Conservation (phyloP, 2,797 vertebrate genomes). For the Lophius americanus region DNA sequence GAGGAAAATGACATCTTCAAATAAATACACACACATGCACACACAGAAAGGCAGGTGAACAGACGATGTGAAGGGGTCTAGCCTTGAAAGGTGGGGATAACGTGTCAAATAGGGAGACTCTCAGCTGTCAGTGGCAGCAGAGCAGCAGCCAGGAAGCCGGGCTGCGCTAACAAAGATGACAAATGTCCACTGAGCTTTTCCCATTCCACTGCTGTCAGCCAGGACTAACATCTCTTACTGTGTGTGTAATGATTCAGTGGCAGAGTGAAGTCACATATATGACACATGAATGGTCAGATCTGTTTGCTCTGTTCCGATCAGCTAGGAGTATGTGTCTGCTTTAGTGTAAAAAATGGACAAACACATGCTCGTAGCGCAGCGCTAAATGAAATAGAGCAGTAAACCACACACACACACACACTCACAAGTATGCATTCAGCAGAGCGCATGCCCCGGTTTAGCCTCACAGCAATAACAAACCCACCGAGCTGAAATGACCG, state of each 20-base stretch:
- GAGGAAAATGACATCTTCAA: neutral
- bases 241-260: slow-evolving; percentile 45
- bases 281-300: slow-evolving; percentile 64
- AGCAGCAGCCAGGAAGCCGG: slow-evolving; percentile 63
- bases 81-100: slow-evolving; percentile 64
- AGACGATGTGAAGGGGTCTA: slow-evolving; percentile 42
- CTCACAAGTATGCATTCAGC: slow-evolving; percentile 39
- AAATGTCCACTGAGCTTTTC: slow-evolving; percentile 74
- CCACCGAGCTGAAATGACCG: slow-evolving; percentile 52
- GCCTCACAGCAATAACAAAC: slow-evolving; percentile 48
- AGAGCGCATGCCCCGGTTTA: slow-evolving; percentile 47
- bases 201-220: slow-evolving; percentile 70
- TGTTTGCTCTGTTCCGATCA: slow-evolving; percentile 66
- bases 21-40: slow-evolving; percentile 7
- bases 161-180: slow-evolving; percentile 70
- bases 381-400: slow-evolving; percentile 26
- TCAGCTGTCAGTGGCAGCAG: slow-evolving; percentile 72
- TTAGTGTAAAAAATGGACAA: slow-evolving; percentile 55
- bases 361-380: slow-evolving; percentile 28
- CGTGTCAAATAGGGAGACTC: slow-evolving; percentile 69
- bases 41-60: slow-evolving; percentile 26
- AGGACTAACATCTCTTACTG: slow-evolving; percentile 57
- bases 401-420: slow-evolving; percentile 2
- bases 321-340: slow-evolving; percentile 40
- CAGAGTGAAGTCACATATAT: slow-evolving; percentile 62